Evolutionary conservation across 2,797 vertebrate species (phyloP), one percentile per base, ranked within the genome.

Genomic region (Neosilurus hyrtlii): DNA sequence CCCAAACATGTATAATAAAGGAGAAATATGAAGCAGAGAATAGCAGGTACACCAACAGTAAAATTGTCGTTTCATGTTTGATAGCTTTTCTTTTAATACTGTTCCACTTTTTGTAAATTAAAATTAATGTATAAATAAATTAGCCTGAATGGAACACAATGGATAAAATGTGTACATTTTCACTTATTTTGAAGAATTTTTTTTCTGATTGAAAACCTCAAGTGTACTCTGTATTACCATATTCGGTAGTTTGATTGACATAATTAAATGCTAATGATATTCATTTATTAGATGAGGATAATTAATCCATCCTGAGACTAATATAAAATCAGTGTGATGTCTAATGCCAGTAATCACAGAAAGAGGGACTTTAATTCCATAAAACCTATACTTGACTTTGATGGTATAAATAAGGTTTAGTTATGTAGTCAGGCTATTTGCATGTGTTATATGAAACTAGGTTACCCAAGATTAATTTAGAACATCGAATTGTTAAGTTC

Each of bases 261-360:
- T 66, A 66, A 79, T 59, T 22, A 73, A 22, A 66, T 86, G 82
- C 73, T 86, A 84, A 84, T 86, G 65, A 63, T 81, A 83, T 86
- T 86, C 72, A 71, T 77, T 43, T 70, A 52, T 80, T 84, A 71
- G 71, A 83, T 68, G 59, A 65, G 9, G 20, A 78, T 82, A 86
- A 86, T 87, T 61, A 80, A 78, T 80, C 1, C 37, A 54, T 66
- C 63, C 76, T 57, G 24, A 73, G 75, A 82, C 30, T 68, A 75
- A 78, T 80, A 83, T 80, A 72, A 86, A 84, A 65, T 62, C 11
- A 14, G 30, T 67, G 24, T 73, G 75, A 77, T 68, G 51, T 76
- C 79, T 66, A 70, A 67, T 84, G 84, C 52, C 24, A 51, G 59
- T 84, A 78, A 63, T 74, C 18, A 81, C 57, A 84, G 57, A 80